phyloP scores from a whole-genome alignment of 2,797 vertebrate genomes.

The Enteromius argenteus region DNA sequence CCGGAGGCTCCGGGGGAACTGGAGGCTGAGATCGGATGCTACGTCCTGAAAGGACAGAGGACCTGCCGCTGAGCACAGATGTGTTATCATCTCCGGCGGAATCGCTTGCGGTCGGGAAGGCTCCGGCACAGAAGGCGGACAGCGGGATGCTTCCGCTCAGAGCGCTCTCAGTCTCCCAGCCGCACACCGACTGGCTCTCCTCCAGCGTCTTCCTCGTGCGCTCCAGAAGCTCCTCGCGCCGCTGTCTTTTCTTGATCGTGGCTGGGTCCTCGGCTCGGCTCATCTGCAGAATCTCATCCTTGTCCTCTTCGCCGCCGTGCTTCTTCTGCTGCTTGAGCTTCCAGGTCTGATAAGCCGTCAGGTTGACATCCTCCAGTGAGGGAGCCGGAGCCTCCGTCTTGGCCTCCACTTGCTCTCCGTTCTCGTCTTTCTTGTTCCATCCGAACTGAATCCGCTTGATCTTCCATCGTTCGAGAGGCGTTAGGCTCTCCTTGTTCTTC shows the following conservation, averaged over 20 bases:
- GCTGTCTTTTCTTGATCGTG: slow-evolving; percentile 84
- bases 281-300: slow-evolving; percentile 86
- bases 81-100: slow-evolving; percentile 80
- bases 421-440: slow-evolving; percentile 91
- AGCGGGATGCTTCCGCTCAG: slow-evolving; percentile 86
- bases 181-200: slow-evolving; percentile 90
- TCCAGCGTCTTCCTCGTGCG: slow-evolving; percentile 87
- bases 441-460: slow-evolving; percentile 96
- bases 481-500: slow-evolving; percentile 91
- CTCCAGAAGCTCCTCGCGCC: slow-evolving; percentile 89
- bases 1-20: slow-evolving; percentile 58
- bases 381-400: slow-evolving; percentile 67
- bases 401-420: slow-evolving; percentile 51
- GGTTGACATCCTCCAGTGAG: slow-evolving; percentile 80
- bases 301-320: slow-evolving; percentile 82
- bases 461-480: slow-evolving; percentile 92
- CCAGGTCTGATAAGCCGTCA: slow-evolving; percentile 95
- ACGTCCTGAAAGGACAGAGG: slow-evolving; percentile 77
- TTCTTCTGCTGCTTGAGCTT: slow-evolving; percentile 90
- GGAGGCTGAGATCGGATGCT: slow-evolving; percentile 66
- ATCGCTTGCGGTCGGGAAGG: slow-evolving; percentile 67
- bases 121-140: slow-evolving; percentile 87
- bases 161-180: slow-evolving; percentile 85
- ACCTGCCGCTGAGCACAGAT: slow-evolving; percentile 85
- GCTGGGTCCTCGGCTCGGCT: slow-evolving; percentile 83